These are phyloP conservation scores for Heliconius congener DNA, from an alignment of 1,140 invertebrate genomes.

Conservation along the genomic window DNA sequence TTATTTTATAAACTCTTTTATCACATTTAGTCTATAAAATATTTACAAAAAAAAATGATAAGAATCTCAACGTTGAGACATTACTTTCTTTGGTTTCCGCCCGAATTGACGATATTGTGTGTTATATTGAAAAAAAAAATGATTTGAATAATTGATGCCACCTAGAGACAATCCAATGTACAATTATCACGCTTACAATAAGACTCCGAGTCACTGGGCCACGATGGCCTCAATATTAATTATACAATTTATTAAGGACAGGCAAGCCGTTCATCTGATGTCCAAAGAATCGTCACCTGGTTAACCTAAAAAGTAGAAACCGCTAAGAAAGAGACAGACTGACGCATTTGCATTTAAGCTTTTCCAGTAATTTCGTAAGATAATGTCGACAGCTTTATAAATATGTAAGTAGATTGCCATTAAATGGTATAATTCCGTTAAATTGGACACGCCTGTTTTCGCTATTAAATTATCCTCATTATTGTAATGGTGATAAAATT, in stretches of 20 bases:
- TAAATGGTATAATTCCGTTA: constrained; percentile 9
- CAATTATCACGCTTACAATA: too few species aligned
- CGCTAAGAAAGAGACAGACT: not conserved
- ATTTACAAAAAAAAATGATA: too few species aligned
- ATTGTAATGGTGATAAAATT: not conserved
- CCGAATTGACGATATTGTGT: too few species aligned
- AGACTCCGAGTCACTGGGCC: too few species aligned
- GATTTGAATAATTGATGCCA: too few species aligned
- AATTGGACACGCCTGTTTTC: constrained; percentile 6
- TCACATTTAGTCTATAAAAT: too few species aligned
- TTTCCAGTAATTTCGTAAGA: constrained; percentile 5
- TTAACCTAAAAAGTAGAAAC: not conserved
- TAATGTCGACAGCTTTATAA: constrained; percentile 12
- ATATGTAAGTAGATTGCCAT: constrained; percentile 11
- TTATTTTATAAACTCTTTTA: too few species aligned
- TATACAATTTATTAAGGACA: not conserved
- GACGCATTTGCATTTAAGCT: not conserved
- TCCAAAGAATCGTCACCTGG: not conserved
- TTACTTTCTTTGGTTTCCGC: too few species aligned
- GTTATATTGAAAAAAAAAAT: too few species aligned
- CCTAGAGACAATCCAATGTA: too few species aligned
- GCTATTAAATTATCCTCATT: constrained; percentile 11
- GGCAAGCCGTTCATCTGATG: not conserved
- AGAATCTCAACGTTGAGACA: too few species aligned
- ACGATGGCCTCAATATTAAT: not conserved